Evolutionary conservation across 2,113 vertebrate species (phyloP).

Genomic region (Zosterops lateralis): DNA sequence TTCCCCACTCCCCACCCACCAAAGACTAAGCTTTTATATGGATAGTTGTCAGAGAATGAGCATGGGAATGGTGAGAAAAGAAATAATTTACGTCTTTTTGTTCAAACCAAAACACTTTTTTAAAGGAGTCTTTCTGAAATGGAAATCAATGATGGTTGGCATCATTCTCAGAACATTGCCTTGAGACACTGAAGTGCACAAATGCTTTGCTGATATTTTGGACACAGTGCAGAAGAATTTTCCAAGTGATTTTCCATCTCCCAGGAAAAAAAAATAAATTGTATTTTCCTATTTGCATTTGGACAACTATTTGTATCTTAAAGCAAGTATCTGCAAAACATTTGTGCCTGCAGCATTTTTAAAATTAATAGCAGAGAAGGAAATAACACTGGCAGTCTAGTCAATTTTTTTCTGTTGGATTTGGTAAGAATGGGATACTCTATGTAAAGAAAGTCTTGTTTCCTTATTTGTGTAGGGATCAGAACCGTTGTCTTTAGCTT

Average conservation of each 20-base stretch:
- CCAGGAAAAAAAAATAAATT: not conserved
- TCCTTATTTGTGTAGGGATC: not conserved
- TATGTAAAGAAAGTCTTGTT: not conserved
- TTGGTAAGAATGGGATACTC: not conserved
- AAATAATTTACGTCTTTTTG: not conserved
- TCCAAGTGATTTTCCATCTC: not conserved
- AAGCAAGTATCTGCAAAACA: not conserved
- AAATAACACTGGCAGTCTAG: not conserved
- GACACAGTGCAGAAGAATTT: not conserved
- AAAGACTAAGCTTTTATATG: not conserved
- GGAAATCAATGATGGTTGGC: not conserved
- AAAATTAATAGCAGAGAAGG: not conserved
- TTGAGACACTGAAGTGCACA: not conserved
- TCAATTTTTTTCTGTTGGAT: not conserved
- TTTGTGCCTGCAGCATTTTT: not conserved
- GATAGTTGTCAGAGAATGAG: not conserved
- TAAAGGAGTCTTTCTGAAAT: not conserved
- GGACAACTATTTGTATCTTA: not conserved
- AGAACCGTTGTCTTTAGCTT: not conserved
- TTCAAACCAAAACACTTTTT: not conserved
- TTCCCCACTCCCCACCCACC: not conserved
- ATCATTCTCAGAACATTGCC: not conserved
- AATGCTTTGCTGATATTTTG: slow-evolving; percentile 4
- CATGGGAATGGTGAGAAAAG: not conserved
- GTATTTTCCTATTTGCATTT: not conserved